Evolutionary conservation across 2,888 invertebrate species (phyloP).

Genomic region (Glyphotaelius pellucidus): DNA sequence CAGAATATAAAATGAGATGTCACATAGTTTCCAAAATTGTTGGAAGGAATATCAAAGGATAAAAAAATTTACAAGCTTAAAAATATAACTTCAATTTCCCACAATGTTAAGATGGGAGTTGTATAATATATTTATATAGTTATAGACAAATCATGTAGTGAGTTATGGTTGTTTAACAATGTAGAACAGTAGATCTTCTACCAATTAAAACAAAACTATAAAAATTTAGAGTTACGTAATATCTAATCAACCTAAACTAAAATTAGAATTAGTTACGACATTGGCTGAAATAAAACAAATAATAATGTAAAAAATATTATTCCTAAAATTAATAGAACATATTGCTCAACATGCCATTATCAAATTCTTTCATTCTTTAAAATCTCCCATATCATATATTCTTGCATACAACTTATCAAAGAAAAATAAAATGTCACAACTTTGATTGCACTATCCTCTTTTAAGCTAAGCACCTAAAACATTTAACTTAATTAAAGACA

Average conservation of each 20-base stretch:
- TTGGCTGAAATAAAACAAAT: not conserved
- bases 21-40: not conserved
- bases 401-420: not conserved
- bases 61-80: too few species aligned
- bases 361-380: not conserved
- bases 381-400: not conserved
- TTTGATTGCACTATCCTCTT: not conserved
- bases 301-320: not conserved
- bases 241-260: not conserved
- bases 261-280: not conserved
- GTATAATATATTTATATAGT: not conserved
- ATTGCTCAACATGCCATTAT: not conserved
- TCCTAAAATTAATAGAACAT: not conserved
- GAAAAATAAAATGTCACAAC: not conserved
- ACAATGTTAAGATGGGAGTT: too few species aligned
- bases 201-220: not conserved
- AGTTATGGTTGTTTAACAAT: not conserved
- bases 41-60: not conserved
- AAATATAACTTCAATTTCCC: too few species aligned
- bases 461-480: not conserved
- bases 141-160: too few species aligned
- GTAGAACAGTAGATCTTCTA: not conserved
- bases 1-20: not conserved
- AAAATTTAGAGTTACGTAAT: not conserved
- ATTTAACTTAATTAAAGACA: not conserved